Evolutionary conservation across 1,140 invertebrate species (phyloP), one percentile per base, ranked within the genome.

Genomic region (Mactra quadrangularis): DNA sequence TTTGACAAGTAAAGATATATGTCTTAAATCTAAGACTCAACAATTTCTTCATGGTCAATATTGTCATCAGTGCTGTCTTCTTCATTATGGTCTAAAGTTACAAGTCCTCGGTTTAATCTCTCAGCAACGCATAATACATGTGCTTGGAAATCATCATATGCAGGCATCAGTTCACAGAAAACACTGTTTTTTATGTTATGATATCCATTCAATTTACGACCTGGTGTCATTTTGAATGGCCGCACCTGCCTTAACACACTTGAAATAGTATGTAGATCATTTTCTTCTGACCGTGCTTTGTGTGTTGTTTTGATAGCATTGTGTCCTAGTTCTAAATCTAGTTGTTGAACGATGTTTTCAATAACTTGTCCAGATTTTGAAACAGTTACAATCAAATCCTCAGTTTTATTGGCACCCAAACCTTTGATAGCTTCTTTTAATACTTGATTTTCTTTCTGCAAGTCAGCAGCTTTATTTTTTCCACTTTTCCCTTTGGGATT

Each of bases 371-470:
- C 29, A n/a, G 82, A 74, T 68, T 78, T 71, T 62, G 82, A 85
- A 22, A 85, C 68, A 25, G 15, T 41, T 15, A 85, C 57, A 75
- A 77, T 76, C 13, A 72, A 25, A 11, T 76, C 13, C 45, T 82
- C 84, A 1, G 47, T 83, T 47, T 71, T 83, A 45, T 82, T 82
- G 6, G 78, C 27, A 60, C 74, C 66, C 19, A 79, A 25, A 33
- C 74, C 66, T 29, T 27, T 72, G 13, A 82, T 82, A 9, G 71
- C 27, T 17, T 82, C 50, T 60, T 85, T 82, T 22, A 85, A 33
- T 19, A 78, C 84, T 45, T 85, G 22, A 66, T 77, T 85, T 72
- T 85, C 75, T 33, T 85, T 83, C 19, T 83, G 64, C 33, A 85
- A 41, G 60, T 85, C 79, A 53, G 79, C 79, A 35, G 81, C 55